Conservation (phyloP, 2,113 vertebrate genomes). For the Phyllostomus hastatus region DNA sequence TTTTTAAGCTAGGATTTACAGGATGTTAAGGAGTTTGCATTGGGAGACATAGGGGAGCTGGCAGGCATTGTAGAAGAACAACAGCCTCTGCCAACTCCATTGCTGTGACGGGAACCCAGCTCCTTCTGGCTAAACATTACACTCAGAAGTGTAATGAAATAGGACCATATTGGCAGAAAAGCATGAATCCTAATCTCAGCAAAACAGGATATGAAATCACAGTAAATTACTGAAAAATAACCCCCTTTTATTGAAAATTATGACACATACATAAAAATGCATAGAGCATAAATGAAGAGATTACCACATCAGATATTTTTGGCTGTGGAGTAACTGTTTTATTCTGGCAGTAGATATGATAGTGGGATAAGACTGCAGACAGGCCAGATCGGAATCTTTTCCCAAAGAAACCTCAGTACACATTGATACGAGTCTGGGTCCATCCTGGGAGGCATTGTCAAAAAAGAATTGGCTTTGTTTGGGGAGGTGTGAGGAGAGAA, state of each 20-base stretch:
- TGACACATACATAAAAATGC: background rate
- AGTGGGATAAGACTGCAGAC: background rate
- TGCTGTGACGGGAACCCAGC: background rate
- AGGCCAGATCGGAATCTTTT: background rate
- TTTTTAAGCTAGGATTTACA: background rate
- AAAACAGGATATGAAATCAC: background rate
- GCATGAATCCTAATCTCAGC: background rate
- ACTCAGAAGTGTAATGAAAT: background rate
- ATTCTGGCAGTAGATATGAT: background rate
- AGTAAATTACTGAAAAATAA: background rate
- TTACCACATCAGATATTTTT: background rate
- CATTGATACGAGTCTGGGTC: background rate
- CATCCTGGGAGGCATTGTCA: background rate
- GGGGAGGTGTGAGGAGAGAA: background rate
- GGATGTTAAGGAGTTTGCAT: background rate
- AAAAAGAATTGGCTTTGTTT: background rate
- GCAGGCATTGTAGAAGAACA: background rate
- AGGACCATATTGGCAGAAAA: background rate
- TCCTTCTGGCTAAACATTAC: background rate
- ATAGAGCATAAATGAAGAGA: background rate
- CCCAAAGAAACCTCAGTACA: background rate
- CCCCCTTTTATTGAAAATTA: background rate
- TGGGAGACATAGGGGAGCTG: background rate
- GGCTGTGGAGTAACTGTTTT: background rate
- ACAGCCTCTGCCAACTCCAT: background rate